Evolutionary conservation across 2,113 vertebrate genomes (phyloP).

Genomic region (Colaptes auratus): DNA sequence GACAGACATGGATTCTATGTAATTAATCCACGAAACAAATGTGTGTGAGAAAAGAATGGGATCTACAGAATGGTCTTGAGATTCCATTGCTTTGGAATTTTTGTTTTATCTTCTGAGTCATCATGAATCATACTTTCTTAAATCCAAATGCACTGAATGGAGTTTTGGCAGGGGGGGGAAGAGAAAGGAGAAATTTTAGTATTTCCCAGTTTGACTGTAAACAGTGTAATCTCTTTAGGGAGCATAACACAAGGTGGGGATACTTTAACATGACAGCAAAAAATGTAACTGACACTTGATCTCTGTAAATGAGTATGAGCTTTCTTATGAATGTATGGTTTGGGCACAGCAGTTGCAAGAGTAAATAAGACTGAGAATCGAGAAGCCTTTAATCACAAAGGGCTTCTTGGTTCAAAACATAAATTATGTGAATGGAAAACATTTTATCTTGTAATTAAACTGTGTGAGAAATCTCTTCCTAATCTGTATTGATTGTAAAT

Average conservation of each 20-base stretch:
- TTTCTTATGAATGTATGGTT: not conserved
- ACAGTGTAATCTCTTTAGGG: not conserved
- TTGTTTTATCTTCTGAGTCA: not conserved
- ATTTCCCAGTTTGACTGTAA: not conserved
- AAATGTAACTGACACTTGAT: not conserved
- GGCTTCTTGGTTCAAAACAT: not conserved
- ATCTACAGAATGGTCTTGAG: not conserved
- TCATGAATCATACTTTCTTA: not conserved
- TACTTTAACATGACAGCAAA: not conserved
- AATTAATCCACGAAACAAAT: not conserved
- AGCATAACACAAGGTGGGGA: not conserved
- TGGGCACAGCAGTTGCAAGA: not conserved
- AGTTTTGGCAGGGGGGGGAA: not conserved
- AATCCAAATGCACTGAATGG: not conserved
- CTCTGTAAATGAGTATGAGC: not conserved
- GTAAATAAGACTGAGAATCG: not conserved
- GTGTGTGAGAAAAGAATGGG: not conserved
- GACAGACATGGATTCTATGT: not conserved
- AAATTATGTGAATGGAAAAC: not conserved
- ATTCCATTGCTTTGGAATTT: not conserved
- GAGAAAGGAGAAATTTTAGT: not conserved
- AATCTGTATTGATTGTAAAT: constrained; percentile 37
- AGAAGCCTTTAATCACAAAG: not conserved
- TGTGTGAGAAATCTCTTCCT: constrained; percentile 20
- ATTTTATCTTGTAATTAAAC: constrained; percentile 8